Conservation (phyloP, 2,888 invertebrate species). For the Teleiodes luculella region DNA sequence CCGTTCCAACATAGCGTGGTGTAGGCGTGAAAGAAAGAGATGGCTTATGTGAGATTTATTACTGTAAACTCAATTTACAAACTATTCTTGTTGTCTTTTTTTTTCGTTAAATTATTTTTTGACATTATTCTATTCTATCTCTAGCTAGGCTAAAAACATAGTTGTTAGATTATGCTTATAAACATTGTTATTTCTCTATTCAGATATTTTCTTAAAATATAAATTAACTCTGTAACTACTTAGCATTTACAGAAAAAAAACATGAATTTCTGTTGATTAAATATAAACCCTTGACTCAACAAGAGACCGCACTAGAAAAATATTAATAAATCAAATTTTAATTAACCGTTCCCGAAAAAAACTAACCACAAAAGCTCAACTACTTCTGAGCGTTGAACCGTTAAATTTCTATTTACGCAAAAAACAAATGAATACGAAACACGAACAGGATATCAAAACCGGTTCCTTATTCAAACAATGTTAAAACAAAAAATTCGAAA, state of each 20-base stretch:
- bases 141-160: no score
- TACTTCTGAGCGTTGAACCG: constrained; percentile 62
- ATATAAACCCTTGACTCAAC: constrained; percentile 48
- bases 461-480: constrained; percentile 67
- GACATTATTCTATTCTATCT: no score
- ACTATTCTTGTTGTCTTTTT: no score
- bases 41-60: constrained; percentile 24
- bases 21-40: constrained; percentile 58
- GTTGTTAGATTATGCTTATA: no score
- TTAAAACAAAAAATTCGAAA: constrained; percentile 61
- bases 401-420: constrained; percentile 65
- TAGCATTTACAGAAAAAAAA: not conserved
- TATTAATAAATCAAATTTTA: constrained; percentile 74
- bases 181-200: no score
- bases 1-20: constrained; percentile 37
- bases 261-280: constrained; percentile 2
- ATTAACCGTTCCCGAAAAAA: constrained; percentile 64
- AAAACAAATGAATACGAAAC: constrained; percentile 62
- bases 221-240: not conserved
- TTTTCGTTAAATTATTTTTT: no score
- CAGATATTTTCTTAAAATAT: no score
- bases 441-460: constrained; percentile 64
- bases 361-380: constrained; percentile 67
- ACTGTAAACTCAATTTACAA: no score
- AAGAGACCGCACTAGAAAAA: constrained; percentile 38